Percentiles rank a stretch among this genome's conserved stretches.
Evolutionary conservation across 1,140 invertebrate genomes (phyloP).

Genomic region (Nylanderia fulva): DNA sequence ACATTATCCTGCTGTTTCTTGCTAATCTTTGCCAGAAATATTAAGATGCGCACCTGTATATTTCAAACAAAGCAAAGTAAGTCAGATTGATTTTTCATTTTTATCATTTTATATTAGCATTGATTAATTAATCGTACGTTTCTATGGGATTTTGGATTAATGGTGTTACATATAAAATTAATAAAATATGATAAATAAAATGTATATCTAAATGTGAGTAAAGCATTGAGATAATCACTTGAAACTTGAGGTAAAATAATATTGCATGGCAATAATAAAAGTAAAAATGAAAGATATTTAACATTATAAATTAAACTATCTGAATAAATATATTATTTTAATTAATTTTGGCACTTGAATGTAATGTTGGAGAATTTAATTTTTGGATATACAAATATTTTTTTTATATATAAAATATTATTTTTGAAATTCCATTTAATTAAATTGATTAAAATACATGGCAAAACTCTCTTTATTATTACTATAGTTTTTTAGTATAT

Average conservation of each 20-base stretch:
- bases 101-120: constrained; percentile 3
- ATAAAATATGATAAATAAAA: background rate
- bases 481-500: too few relatives aligned
- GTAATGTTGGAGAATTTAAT: background rate
- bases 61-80: background rate
- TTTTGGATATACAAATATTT: too few relatives aligned
- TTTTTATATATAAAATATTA: too few relatives aligned
- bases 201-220: too few relatives aligned
- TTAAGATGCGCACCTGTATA: background rate
- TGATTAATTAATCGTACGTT: background rate
- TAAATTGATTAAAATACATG: too few relatives aligned
- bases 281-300: background rate
- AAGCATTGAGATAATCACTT: too few relatives aligned
- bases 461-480: too few relatives aligned
- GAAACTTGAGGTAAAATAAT: background rate
- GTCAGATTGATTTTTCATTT: background rate
- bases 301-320: background rate
- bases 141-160: background rate
- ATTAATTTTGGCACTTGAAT: background rate
- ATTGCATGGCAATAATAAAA: background rate
- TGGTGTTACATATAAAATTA: background rate
- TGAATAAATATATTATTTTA: constrained; percentile 2
- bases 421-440: too few relatives aligned
- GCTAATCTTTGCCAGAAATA: background rate
- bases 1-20: background rate